Percentiles rank a stretch among this genome's conserved stretches.
phyloP scores from a whole-genome alignment of 2,797 vertebrate species.

The Gadopsis bispinosus region DNA sequence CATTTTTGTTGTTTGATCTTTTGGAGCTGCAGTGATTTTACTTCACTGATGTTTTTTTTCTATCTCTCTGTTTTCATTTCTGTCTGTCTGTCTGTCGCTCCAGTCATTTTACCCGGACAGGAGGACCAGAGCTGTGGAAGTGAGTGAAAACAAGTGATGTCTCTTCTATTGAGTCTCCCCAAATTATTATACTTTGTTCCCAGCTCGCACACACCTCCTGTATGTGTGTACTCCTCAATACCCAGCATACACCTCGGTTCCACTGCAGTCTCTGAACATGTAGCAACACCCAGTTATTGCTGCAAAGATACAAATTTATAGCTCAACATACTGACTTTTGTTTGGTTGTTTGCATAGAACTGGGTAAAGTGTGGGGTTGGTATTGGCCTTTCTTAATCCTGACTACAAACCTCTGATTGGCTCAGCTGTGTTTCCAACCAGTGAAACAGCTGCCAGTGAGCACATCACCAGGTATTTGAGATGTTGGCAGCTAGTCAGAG shows the following conservation, averaged over 20 bases:
- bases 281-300: conserved; percentile 1
- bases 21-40: conserved; percentile 4
- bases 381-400: neutral
- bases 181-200: conserved; percentile 10
- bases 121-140: conserved; percentile 91
- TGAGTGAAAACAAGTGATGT: conserved; percentile 71
- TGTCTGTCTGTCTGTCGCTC: conserved; percentile 23
- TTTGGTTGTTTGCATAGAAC: conserved; percentile 4
- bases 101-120: conserved; percentile 91
- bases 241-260: neutral
- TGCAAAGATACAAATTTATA: conserved; percentile 16
- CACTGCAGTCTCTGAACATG: conserved; percentile 12
- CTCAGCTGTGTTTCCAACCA: neutral
- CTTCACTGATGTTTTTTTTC: conserved; percentile 19
- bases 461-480: neutral
- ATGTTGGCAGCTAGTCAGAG: neutral
- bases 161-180: conserved; percentile 4
- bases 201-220: neutral
- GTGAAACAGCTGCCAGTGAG: neutral
- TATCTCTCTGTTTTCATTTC: conserved; percentile 39
- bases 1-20: conserved; percentile 50
- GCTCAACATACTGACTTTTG: conserved; percentile 26
- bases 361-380: neutral
- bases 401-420: neutral
- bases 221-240: neutral